These are phyloP conservation scores for Seladonia tumulorum DNA, from an alignment of 2,888 invertebrate species.

Conservation along the genomic window DNA sequence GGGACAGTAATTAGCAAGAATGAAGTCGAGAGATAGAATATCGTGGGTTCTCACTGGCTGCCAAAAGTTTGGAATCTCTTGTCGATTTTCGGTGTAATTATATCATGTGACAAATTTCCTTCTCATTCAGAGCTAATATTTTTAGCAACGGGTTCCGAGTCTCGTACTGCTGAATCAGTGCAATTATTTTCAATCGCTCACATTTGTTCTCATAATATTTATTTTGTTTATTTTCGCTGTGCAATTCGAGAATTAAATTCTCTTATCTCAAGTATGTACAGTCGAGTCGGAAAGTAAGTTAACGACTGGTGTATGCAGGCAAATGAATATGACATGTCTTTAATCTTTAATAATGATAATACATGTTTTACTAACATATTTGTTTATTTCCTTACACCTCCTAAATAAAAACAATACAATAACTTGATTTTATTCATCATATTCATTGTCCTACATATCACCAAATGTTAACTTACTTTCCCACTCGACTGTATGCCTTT, in stretches of 20 bases:
- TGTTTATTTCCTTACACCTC: too few species aligned
- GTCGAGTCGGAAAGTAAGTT: too few species aligned
- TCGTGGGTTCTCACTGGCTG: background rate
- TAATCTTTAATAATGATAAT: too few species aligned
- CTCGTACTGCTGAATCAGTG: background rate
- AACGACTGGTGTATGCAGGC: too few species aligned
- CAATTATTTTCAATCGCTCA: background rate
- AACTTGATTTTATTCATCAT: too few species aligned
- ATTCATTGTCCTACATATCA: too few species aligned
- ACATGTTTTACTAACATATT: too few species aligned
- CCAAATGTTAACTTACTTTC: too few species aligned
- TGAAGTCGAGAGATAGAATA: background rate
- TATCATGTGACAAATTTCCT: background rate
- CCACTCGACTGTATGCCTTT: too few species aligned
- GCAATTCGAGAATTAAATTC: background rate
- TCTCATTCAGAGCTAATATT: background rate
- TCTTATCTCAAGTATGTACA: too few species aligned
- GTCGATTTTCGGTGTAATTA: background rate
- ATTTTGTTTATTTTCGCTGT: background rate
- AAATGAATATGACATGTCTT: too few species aligned
- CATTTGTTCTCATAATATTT: background rate
- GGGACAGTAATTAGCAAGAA: background rate
- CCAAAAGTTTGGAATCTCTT: slow-evolving; percentile 4
- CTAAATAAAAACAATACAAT: too few species aligned
- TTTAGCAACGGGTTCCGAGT: background rate